Evolutionary conservation across 2,888 invertebrate genomes (phyloP), one percentile per base, ranked within the genome.

Genomic region (Drosophila cognata): DNA sequence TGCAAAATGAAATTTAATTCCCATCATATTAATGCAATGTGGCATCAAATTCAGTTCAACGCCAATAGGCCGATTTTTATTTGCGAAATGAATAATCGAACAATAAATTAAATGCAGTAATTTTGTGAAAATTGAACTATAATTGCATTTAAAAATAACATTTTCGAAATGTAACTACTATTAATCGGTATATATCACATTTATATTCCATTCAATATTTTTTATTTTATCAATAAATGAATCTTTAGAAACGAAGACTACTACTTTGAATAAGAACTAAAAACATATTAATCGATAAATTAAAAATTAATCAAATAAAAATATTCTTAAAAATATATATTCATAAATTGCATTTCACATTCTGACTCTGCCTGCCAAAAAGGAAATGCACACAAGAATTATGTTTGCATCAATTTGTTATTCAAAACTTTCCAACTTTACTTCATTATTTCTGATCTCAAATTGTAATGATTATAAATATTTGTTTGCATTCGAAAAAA

Each of bases 191-290:
- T 31, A 8, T 31, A 8, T 31, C 31, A 8, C 31, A 31, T 10
- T 3, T 10, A 3, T 10, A 31, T 31, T 31, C 31, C 31, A 43
- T 43, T 5, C 1, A 5, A 43, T 13, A 41, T 41, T 41, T 41
- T 0, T 10, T n/a, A n/a, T 10, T n/a, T n/a, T 41, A n/a, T n/a
- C 2, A n/a, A n/a, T 0, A 4, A 43, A 13, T 4, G 1, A 46
- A 21, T 21, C 21, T 7, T 46, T 46, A 21, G 21, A 46, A 46
- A 46, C 2, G 21, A 46, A 21, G 21, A 46, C 6, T 4, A 21
- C 21, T 21, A 46, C 4, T 2, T 43, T 21, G 21, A 1, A 16
- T 13, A 46, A 46, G 7, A 16, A 21, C 1, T 16, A 16, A 21
- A 4, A 21, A 4, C 2, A 46, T 13, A 46, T 46, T 21, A 21